phyloP scores from a whole-genome alignment of 92 coral and sea anemone species.

The Umimayanthus chanpuru region DNA sequence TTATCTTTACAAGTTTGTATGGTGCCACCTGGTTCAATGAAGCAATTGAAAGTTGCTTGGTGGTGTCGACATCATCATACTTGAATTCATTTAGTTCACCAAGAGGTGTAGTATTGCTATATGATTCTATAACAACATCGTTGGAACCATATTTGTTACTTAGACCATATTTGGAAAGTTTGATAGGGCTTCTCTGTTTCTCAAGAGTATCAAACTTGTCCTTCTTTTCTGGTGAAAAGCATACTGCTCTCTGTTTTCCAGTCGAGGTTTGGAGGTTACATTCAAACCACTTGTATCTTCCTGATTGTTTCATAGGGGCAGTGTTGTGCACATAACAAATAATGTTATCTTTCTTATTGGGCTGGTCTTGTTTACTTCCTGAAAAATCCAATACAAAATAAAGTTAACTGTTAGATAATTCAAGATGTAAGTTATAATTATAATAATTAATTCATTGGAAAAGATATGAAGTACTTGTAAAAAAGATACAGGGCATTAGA shows the following conservation, averaged over 20 bases:
- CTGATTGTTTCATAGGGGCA: not conserved
- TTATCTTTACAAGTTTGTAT: not conserved
- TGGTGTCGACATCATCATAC: too few relatives aligned
- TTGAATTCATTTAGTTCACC: not conserved
- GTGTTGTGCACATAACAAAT: not conserved
- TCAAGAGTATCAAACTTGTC: too few relatives aligned
- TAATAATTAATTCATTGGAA: too few relatives aligned
- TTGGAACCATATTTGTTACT: not conserved
- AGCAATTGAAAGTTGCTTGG: too few relatives aligned
- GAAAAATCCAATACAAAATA: not conserved
- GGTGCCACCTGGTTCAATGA: too few relatives aligned
- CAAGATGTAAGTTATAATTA: not conserved
- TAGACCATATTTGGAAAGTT: not conserved
- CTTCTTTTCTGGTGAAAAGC: not conserved
- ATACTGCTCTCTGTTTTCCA: not conserved
- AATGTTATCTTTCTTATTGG: not conserved
- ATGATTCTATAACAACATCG: not conserved
- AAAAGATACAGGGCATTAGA: too few relatives aligned
- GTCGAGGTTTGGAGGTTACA: not conserved
- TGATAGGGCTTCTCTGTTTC: not conserved
- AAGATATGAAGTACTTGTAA: too few relatives aligned
- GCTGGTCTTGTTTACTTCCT: not conserved
- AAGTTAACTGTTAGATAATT: not conserved
- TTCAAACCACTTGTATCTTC: not conserved
- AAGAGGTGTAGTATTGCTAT: not conserved